These are phyloP conservation scores for Taenaris catops DNA, from an alignment of 2,888 invertebrate genomes.

Conservation along the genomic window DNA sequence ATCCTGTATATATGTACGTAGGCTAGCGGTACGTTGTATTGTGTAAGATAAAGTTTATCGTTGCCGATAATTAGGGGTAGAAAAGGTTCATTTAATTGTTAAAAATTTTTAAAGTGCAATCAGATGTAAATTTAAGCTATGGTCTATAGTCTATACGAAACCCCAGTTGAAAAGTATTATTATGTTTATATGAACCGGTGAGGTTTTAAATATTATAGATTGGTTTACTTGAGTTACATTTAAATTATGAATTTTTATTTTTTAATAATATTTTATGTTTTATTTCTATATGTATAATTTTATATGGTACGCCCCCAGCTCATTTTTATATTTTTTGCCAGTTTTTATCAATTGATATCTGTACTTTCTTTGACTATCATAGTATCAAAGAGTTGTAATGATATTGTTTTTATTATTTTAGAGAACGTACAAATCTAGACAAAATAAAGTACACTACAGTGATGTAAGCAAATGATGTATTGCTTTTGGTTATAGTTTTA, in stretches of 20 bases:
- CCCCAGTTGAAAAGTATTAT: slow-evolving; percentile 79
- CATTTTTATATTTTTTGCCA: not conserved
- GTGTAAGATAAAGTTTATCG: slow-evolving; percentile 49
- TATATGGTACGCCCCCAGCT: slow-evolving; percentile 45
- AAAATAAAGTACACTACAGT: slow-evolving; percentile 45
- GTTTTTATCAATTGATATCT: slow-evolving; percentile 7
- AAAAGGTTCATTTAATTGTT: slow-evolving; percentile 58
- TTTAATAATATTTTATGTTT: slow-evolving; percentile 65
- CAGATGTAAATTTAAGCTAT: slow-evolving; percentile 71
- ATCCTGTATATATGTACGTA: slow-evolving; percentile 64
- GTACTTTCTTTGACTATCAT: slow-evolving; percentile 19
- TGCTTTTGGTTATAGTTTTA: slow-evolving; percentile 75
- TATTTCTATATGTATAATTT: slow-evolving; percentile 61
- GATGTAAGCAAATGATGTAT: slow-evolving; percentile 66
- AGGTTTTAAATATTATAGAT: slow-evolving; percentile 76
- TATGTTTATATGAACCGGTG: slow-evolving; percentile 75
- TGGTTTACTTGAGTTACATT: slow-evolving; percentile 71
- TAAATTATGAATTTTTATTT: slow-evolving; percentile 76
- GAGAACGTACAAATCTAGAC: slow-evolving; percentile 70
- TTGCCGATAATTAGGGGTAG: slow-evolving; percentile 46
- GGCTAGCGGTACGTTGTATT: slow-evolving; percentile 33
- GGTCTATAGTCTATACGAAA: slow-evolving; percentile 55
- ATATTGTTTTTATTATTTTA: slow-evolving; percentile 51
- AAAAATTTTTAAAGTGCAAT: slow-evolving; percentile 71
- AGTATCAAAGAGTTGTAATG: slow-evolving; percentile 23